Evolutionary conservation across 2,888 invertebrate genomes (phyloP).

Genomic region (Leptinotarsa haldemani): DNA sequence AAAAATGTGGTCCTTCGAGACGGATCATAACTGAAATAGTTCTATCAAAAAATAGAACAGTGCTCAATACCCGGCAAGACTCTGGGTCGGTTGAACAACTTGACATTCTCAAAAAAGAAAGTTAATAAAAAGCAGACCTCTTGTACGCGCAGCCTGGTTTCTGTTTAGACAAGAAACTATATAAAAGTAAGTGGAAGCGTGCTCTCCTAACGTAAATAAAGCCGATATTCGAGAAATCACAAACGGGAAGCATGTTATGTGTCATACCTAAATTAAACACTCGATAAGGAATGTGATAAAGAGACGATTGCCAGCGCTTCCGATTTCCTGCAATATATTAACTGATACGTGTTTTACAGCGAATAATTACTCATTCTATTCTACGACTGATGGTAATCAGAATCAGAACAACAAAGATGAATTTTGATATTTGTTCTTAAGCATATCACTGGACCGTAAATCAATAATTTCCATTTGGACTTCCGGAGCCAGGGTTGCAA

Average conservation of each 20-base stretch:
- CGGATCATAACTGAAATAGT: not conserved
- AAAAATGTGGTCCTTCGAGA: no score
- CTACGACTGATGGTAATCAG: no score
- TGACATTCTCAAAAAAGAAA: not conserved
- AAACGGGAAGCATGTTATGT: constrained; percentile 14
- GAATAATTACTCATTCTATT: no score
- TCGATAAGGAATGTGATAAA: not conserved
- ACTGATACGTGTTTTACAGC: not conserved
- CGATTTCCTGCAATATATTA: not conserved
- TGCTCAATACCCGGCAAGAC: not conserved
- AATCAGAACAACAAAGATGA: no score
- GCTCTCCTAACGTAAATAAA: constrained; percentile 22
- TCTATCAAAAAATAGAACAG: not conserved
- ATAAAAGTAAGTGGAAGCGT: constrained; percentile 23
- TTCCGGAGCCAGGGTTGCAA: no score
- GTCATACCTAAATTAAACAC: constrained; percentile 18
- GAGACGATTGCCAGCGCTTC: not conserved
- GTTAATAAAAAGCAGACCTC: constrained; percentile 11
- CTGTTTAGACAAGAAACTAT: constrained; percentile 21
- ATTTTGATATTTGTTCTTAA: no score
- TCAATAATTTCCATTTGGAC: no score
- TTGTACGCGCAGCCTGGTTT: constrained; percentile 17
- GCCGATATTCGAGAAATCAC: constrained; percentile 16
- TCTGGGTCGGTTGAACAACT: not conserved
- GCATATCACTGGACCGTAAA: no score